A percentile compares a stretch with the other conserved stretches of the same genome.
Conservation (phyloP, 2,888 invertebrate genomes). For the Malthinus flaveolus region DNA sequence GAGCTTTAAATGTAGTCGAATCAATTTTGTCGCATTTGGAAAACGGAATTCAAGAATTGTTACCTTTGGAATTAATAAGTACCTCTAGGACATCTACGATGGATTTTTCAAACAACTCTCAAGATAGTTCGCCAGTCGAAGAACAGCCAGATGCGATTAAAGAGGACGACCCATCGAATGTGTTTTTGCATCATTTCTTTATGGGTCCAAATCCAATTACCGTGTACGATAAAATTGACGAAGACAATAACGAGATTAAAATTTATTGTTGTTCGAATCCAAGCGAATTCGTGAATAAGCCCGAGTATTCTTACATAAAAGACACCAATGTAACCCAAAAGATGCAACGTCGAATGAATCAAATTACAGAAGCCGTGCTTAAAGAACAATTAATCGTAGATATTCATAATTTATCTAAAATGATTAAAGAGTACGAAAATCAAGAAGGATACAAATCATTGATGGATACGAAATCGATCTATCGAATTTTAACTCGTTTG, state of each 20-base stretch:
- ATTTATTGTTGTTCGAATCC: slow-evolving; percentile 47
- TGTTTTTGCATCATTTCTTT: slow-evolving; percentile 28
- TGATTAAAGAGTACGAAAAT: slow-evolving; percentile 52
- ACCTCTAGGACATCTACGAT: too few relatives aligned
- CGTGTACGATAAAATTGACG: slow-evolving; percentile 36
- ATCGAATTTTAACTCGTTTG: slow-evolving; percentile 62
- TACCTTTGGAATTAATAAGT: background rate
- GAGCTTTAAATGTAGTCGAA: background rate
- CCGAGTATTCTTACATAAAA: slow-evolving; percentile 14
- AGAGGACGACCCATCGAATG: too few relatives aligned
- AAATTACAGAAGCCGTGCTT: slow-evolving; percentile 64
- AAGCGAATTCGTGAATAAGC: slow-evolving; percentile 26
- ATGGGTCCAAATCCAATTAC: slow-evolving; percentile 42
- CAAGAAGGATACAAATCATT: slow-evolving; percentile 59
- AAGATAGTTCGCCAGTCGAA: too few relatives aligned
- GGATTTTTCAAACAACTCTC: too few relatives aligned
- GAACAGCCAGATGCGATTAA: too few relatives aligned
- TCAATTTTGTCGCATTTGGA: slow-evolving; percentile 10
- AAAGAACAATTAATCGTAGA: slow-evolving; percentile 64
- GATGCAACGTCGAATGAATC: slow-evolving; percentile 61
- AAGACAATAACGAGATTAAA: slow-evolving; percentile 48
- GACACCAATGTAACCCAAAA: slow-evolving; percentile 50
- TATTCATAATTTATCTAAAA: slow-evolving; percentile 57
- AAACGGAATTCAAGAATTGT: slow-evolving; percentile 7
- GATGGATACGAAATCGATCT: slow-evolving; percentile 68